A percentile compares a stretch with the other conserved stretches of the same genome.
Conservation (phyloP, 2,888 invertebrate species). For the Drosophila cracens region DNA sequence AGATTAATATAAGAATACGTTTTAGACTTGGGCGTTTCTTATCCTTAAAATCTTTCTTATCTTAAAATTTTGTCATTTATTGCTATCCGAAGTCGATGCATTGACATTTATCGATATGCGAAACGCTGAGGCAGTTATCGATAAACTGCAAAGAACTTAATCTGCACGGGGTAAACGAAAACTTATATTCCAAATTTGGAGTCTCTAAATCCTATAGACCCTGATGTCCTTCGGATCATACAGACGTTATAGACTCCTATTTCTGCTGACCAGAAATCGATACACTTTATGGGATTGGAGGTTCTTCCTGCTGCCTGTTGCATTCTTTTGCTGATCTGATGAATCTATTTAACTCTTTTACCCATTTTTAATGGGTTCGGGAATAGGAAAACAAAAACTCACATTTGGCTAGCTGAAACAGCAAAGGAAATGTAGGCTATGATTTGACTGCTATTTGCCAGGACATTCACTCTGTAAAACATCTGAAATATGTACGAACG, state of each 20-base stretch:
- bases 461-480: conserved; percentile 54
- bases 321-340: background rate
- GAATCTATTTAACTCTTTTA: background rate
- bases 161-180: background rate
- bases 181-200: background rate
- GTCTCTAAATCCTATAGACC: background rate
- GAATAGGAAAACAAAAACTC: conserved; percentile 19
- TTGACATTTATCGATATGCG: background rate
- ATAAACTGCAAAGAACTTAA: background rate
- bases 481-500: conserved; percentile 47
- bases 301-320: background rate
- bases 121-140: background rate
- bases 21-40: background rate
- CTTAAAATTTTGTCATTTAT: background rate
- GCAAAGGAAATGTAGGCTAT: conserved; percentile 78
- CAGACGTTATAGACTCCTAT: background rate
- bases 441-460: conserved; percentile 59
- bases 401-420: conserved; percentile 59
- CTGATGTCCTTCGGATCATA: background rate
- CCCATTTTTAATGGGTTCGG: background rate
- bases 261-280: background rate
- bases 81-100: background rate
- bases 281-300: background rate
- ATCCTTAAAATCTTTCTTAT: background rate
- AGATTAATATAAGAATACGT: background rate